Conservation (phyloP, 2,888 invertebrate genomes). For the Xestia rhomboidea region DNA sequence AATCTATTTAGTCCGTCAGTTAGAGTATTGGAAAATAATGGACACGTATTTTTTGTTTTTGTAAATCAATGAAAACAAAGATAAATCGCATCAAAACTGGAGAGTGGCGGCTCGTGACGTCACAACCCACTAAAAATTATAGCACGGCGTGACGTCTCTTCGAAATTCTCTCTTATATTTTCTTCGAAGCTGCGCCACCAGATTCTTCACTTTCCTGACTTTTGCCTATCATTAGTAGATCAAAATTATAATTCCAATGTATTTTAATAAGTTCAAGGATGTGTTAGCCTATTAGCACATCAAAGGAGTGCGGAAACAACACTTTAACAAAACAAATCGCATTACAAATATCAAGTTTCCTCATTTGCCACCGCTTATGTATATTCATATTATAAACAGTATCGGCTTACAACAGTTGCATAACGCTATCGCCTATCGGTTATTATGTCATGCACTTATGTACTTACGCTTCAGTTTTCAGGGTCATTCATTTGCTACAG, state of each 20-base stretch:
- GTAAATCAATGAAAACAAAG: too few species aligned
- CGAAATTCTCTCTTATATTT: too few species aligned
- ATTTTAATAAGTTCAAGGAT: neutral
- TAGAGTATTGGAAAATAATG: too few species aligned
- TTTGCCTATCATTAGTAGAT: neutral
- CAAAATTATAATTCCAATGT: neutral
- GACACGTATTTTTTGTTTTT: too few species aligned
- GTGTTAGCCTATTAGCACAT: neutral
- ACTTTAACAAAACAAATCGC: neutral
- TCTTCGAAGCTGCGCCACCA: too few species aligned
- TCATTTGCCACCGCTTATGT: constrained; percentile 32
- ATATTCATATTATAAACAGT: constrained; percentile 12
- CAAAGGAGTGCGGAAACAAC: neutral
- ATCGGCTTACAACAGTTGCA: constrained; percentile 29
- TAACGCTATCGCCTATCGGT: constrained; percentile 29
- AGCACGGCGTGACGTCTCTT: too few species aligned
- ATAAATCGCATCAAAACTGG: too few species aligned
- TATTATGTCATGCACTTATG: constrained; percentile 44
- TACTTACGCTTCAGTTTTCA: constrained; percentile 40
- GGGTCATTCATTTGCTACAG: constrained; percentile 41
- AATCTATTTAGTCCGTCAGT: too few species aligned
- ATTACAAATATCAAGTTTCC: constrained; percentile 40
- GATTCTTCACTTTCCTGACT: too few species aligned
- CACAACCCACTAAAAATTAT: too few species aligned
- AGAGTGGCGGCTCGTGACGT: too few species aligned